Conservation (phyloP, 2,888 invertebrate species). For the Morpho deidamia region DNA sequence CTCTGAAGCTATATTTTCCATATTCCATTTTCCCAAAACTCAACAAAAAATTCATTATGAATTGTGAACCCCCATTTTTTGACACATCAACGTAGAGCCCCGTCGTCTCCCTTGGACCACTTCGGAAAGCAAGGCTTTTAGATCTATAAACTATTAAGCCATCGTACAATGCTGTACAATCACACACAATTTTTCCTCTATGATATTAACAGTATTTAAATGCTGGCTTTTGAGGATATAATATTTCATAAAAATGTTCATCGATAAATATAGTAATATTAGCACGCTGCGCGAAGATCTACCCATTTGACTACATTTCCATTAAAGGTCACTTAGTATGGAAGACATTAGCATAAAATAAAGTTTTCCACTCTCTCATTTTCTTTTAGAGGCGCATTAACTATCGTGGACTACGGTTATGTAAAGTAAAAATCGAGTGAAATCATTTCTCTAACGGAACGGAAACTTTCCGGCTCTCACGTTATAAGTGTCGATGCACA, state of each 20-base stretch:
- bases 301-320: slow-evolving; percentile 14
- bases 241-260: neutral
- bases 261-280: neutral
- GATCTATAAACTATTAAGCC: too few relatives aligned
- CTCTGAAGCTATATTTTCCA: too few relatives aligned
- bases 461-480: slow-evolving; percentile 13
- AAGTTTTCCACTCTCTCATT: slow-evolving; percentile 18
- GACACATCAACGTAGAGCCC: too few relatives aligned
- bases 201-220: too few relatives aligned
- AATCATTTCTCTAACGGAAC: slow-evolving; percentile 22
- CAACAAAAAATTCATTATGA: too few relatives aligned
- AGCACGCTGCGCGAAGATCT: slow-evolving; percentile 5
- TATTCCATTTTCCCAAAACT: too few relatives aligned
- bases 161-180: too few relatives aligned
- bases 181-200: too few relatives aligned
- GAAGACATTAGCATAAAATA: slow-evolving; percentile 21
- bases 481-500: slow-evolving; percentile 23
- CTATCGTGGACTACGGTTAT: slow-evolving; percentile 19
- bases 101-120: too few relatives aligned
- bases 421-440: slow-evolving; percentile 23
- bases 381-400: slow-evolving; percentile 20
- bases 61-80: too few relatives aligned
- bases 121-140: too few relatives aligned
- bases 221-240: too few relatives aligned
- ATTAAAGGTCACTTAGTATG: slow-evolving; percentile 21